phyloP scores from a whole-genome alignment of 2,888 invertebrate genomes.

The Sarcophaga caerulescens region DNA sequence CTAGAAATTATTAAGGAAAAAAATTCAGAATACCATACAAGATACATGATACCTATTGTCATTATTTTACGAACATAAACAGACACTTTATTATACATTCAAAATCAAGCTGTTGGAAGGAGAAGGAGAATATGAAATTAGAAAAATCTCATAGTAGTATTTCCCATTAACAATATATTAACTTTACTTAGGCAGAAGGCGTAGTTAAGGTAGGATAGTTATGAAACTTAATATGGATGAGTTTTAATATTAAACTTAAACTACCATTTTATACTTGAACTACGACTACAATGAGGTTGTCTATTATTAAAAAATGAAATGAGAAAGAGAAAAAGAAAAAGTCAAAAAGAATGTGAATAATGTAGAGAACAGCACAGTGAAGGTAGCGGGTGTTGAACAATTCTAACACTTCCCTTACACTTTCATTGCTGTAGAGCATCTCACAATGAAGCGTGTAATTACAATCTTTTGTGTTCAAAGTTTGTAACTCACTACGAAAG shows the following conservation, averaged over 20 bases:
- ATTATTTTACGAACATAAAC: not conserved
- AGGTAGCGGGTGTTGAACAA: slow-evolving; percentile 23
- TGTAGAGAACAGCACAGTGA: slow-evolving; percentile 18
- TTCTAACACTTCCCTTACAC: not conserved
- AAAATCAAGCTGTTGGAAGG: not conserved
- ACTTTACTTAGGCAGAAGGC: not conserved
- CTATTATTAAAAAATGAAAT: slow-evolving; percentile 43
- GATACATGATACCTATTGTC: not conserved
- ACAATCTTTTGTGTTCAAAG: slow-evolving; percentile 76
- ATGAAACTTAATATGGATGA: slow-evolving; percentile 57
- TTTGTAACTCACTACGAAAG: slow-evolving; percentile 61
- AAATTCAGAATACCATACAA: not conserved
- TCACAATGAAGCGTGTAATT: slow-evolving; percentile 81
- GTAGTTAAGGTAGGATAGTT: slow-evolving; percentile 45
- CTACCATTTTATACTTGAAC: slow-evolving; percentile 47
- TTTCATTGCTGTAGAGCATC: slow-evolving; percentile 57
- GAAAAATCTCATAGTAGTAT: slow-evolving; percentile 50
- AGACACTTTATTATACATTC: not conserved
- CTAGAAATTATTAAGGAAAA: not conserved
- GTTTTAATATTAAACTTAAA: slow-evolving; percentile 55
- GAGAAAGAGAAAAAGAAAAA: slow-evolving; percentile 21
- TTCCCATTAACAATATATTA: slow-evolving; percentile 5
- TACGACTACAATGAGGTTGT: slow-evolving; percentile 25
- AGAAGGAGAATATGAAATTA: not conserved
- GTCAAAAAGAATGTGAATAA: slow-evolving; percentile 18